Conservation (phyloP, 1,140 invertebrate species). For the Akabosia matsudoensis region DNA sequence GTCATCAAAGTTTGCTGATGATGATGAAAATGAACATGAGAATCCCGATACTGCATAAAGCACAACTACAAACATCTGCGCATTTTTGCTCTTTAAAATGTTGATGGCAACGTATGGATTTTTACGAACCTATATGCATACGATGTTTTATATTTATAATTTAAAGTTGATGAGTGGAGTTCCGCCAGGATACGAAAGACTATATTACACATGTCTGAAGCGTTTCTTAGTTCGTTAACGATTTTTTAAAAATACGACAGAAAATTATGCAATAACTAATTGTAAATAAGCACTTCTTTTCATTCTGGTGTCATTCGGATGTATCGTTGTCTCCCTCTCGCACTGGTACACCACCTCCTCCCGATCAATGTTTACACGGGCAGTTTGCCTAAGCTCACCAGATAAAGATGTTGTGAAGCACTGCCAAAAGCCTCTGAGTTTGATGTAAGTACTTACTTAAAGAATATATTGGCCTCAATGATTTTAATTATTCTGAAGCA, state of each 20-base stretch:
- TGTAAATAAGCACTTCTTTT: not conserved
- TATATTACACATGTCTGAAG: not conserved
- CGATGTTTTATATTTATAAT: not conserved
- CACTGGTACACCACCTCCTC: constrained; percentile 1
- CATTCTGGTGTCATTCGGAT: not conserved
- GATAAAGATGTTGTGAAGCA: not conserved
- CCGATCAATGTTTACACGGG: constrained; percentile 41
- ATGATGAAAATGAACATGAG: constrained; percentile 37
- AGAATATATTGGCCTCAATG: not conserved
- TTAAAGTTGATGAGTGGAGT: too few relatives aligned
- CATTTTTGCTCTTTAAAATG: not conserved
- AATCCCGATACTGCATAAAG: not conserved
- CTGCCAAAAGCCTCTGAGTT: too few relatives aligned
- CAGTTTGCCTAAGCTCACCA: constrained; percentile 41
- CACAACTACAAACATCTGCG: not conserved
- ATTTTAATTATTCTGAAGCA: not conserved
- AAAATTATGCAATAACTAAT: constrained; percentile 39
- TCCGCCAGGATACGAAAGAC: not conserved
- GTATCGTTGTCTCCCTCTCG: not conserved
- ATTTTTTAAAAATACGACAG: constrained; percentile 35
- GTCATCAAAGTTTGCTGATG: not conserved
- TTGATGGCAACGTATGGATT: not conserved
- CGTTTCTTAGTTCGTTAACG: constrained; percentile 40
- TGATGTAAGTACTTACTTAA: not conserved
- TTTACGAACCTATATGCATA: not conserved